Percentiles rank a stretch among this genome's conserved stretches.
Evolutionary conservation across 1,140 invertebrate species (phyloP).

Genomic region (Pseudoatta argentina): DNA sequence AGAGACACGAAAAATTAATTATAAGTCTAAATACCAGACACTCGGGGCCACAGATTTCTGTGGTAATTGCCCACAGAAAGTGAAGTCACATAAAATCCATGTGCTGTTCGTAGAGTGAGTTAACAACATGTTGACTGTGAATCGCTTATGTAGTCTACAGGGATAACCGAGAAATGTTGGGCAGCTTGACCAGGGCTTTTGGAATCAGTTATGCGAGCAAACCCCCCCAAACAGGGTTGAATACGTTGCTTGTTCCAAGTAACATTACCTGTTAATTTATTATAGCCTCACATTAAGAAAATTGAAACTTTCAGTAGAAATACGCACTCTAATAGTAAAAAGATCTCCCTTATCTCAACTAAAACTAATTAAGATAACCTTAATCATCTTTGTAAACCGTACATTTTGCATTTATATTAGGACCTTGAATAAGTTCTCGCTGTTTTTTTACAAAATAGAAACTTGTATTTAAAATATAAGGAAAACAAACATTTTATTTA

Average conservation of each 20-base stretch:
- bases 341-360: neutral
- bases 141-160: slow-evolving; percentile 36
- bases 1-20: slow-evolving; percentile 53
- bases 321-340: neutral
- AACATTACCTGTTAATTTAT: slow-evolving; percentile 54
- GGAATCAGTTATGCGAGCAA: slow-evolving; percentile 59
- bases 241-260: slow-evolving; percentile 44
- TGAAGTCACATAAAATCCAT: slow-evolving; percentile 77
- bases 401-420: neutral
- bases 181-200: slow-evolving; percentile 54
- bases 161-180: slow-evolving; percentile 56
- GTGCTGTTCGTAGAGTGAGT: slow-evolving; percentile 66
- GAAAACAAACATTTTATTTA: too few relatives aligned
- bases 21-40: slow-evolving; percentile 14
- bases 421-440: too few relatives aligned
- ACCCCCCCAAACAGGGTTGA: slow-evolving; percentile 11
- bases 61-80: slow-evolving; percentile 78
- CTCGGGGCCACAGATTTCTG: slow-evolving; percentile 50
- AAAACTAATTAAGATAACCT: neutral
- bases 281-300: slow-evolving; percentile 2
- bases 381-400: neutral
- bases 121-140: slow-evolving; percentile 60
- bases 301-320: neutral
- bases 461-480: too few relatives aligned
- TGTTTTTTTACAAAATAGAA: too few relatives aligned